Evolutionary conservation across 2,113 vertebrate species (phyloP).

Genomic region (Pseudopodoces humilis): DNA sequence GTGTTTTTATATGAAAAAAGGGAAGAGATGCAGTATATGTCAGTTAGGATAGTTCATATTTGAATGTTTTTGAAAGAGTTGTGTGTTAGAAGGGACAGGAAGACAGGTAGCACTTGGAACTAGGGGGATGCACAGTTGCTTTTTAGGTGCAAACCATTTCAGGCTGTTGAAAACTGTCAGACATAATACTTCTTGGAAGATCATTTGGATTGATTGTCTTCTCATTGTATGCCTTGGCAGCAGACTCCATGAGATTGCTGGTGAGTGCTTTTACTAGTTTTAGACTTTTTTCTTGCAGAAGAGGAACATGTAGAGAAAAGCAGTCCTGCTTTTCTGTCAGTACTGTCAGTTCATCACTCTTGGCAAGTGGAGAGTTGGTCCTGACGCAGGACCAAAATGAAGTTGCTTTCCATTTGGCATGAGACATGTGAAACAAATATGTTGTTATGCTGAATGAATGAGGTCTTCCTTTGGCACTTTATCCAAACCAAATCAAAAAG

Average conservation of each 20-base stretch:
- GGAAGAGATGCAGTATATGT: neutral
- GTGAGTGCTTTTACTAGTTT: neutral
- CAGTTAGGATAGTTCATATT: neutral
- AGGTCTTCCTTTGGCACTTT: neutral
- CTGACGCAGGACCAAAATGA: neutral
- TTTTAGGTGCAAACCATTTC: neutral
- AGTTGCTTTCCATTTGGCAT: neutral
- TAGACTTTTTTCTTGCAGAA: neutral
- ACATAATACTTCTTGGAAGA: neutral
- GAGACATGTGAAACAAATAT: neutral
- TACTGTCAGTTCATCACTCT: neutral
- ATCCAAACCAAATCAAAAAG: conserved; percentile 20
- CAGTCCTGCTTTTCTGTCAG: no score
- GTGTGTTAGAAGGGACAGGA: neutral
- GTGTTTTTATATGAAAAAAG: neutral
- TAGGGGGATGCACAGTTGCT: neutral
- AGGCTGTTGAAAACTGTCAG: neutral
- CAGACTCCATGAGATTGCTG: neutral
- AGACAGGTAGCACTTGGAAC: neutral
- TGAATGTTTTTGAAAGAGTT: neutral
- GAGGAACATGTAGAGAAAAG: neutral
- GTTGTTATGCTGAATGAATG: neutral
- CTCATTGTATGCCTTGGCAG: neutral
- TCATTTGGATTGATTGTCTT: neutral
- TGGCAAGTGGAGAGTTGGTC: neutral